Evolutionary conservation across 1,140 invertebrate species (phyloP).

Genomic region (Drosophila bocqueti): DNA sequence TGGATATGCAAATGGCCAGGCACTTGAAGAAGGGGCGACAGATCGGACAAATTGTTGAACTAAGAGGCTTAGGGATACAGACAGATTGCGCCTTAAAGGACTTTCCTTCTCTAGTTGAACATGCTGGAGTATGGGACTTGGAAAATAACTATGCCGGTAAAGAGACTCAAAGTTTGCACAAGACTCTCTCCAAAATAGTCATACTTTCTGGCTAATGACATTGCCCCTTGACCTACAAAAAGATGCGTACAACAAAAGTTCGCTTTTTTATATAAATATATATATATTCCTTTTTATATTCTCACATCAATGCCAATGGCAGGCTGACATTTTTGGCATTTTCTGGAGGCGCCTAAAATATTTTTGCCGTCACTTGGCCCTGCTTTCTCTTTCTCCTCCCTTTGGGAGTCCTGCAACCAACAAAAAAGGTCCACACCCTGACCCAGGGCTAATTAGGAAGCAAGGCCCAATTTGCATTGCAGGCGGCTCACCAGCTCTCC

Average conservation of each 20-base stretch:
- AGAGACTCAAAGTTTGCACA: background rate
- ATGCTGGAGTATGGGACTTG: background rate
- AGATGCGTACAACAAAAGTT: constrained; percentile 4
- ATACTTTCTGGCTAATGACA: background rate
- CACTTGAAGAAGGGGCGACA: constrained; percentile 14
- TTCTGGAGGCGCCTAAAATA: constrained; percentile 45
- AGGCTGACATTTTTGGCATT: constrained; percentile 55
- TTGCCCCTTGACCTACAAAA: constrained; percentile 60
- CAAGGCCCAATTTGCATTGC: constrained; percentile 63
- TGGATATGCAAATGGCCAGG: constrained; percentile 57
- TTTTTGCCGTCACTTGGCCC: constrained; percentile 20
- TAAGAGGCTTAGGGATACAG: background rate
- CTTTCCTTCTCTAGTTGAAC: background rate
- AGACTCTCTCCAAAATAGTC: background rate
- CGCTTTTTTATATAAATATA: background rate
- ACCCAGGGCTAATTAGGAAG: constrained; percentile 57
- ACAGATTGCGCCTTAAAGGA: constrained; percentile 8
- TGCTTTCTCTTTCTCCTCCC: background rate
- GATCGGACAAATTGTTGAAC: constrained; percentile 47
- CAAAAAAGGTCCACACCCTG: constrained; percentile 9
- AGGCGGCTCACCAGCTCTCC: constrained; percentile 13
- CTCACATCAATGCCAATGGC: constrained; percentile 39
- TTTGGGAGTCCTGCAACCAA: background rate
- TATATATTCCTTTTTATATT: constrained; percentile 39
- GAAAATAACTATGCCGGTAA: background rate